Base-by-base conservation (phyloP, 1,140 invertebrate species). In the Cotesia glomerata region DNA sequence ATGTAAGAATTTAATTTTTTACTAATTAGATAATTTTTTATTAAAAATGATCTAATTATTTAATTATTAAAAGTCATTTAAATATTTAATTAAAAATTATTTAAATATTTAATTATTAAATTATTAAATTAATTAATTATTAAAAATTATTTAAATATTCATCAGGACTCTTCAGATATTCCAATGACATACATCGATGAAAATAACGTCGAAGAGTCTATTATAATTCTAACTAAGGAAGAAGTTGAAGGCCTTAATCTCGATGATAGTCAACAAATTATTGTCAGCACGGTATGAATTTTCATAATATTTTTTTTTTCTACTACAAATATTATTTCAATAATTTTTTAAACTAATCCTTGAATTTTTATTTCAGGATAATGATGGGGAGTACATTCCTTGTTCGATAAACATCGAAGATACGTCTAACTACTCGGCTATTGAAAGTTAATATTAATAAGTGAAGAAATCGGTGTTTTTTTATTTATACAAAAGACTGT, bases 121-220 rank as follows among this genome's bases (percentile, higher is more conserved):
- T 35, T 13, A n/a, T 64, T 16, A n/a, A 13, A 52, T 52, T 54
- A 2, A 54, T 2, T 26, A 1, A 54, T 35, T 18, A 52, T 14
- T 54, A 9, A 2, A 34, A 56, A 32, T 35, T 9, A 39, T 54
- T 34, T 67, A 18, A 39, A 32, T 56, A 4, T 18, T 66, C 69
- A 71, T 56, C 49, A 79, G 80, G 77, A 80, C 67, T 68, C 72
- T 0, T 79, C 80, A 9, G 84, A 85, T 71, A 86, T 86, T 72
- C 84, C 85, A 59, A 83, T 87, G 71, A 84, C 86, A n/a, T 87
- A 86, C 39, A 85, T 87, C 59, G 80, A 87, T 72, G 84, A 86
- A 69, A 81, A 79, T 75, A 78, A 73, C 59, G 81, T 87, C 70
- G 77, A 77, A 49, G 80, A 87, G 75, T 86, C 84, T 14, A 82